Evolutionary conservation across 2,113 vertebrate genomes (phyloP).

Genomic region (Psittacara wagleri): DNA sequence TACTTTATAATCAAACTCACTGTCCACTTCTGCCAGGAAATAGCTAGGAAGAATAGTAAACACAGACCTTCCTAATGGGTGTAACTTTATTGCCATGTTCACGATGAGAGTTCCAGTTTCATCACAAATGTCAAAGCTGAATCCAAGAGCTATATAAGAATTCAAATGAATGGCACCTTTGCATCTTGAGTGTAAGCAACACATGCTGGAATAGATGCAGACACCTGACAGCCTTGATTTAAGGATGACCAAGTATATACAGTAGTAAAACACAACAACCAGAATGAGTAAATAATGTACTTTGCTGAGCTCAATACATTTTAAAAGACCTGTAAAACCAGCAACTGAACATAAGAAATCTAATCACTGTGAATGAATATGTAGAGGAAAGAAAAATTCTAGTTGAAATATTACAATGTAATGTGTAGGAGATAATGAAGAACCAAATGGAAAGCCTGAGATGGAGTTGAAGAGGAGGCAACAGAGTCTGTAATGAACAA

Average conservation of each 20-base stretch:
- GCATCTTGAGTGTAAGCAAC: background rate
- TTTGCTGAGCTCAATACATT: background rate
- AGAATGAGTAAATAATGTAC: background rate
- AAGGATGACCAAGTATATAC: background rate
- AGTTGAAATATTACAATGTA: background rate
- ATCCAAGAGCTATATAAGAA: background rate
- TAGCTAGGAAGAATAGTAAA: background rate
- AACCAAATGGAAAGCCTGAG: background rate
- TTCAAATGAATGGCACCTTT: background rate
- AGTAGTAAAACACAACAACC: background rate
- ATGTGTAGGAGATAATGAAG: background rate
- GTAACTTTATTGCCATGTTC: background rate
- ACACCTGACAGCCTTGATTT: background rate
- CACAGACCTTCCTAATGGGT: background rate
- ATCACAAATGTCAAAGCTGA: background rate
- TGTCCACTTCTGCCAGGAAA: background rate
- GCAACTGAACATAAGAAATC: background rate
- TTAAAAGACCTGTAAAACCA: background rate
- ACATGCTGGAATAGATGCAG: background rate
- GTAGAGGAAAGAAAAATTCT: background rate
- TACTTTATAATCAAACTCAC: background rate
- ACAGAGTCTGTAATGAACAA: background rate
- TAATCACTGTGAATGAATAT: background rate
- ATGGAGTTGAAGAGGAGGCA: background rate
- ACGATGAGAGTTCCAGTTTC: background rate